A percentile compares a stretch with the other conserved stretches of the same genome.
These are phyloP conservation scores for Paedocypris sp. DNA, from an alignment of 2,113 vertebrate species.

Conservation along the genomic window DNA sequence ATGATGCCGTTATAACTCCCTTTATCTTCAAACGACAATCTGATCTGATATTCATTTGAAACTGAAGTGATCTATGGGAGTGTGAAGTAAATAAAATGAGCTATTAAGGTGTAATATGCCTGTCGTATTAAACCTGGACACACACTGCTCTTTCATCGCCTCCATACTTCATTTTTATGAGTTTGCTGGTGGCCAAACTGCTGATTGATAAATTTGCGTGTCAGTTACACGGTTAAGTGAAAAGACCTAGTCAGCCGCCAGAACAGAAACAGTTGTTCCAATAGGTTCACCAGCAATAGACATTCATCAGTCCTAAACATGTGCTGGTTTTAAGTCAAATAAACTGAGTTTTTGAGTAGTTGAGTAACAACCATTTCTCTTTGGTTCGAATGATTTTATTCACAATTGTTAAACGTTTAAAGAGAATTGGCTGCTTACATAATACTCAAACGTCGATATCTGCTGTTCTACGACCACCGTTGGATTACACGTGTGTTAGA, in stretches of 20 bases:
- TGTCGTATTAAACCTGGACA: slow-evolving; percentile 4
- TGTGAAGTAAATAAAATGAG: slow-evolving; percentile 18
- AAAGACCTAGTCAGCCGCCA: background rate
- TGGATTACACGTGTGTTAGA: background rate
- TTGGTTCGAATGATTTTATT: too few relatives aligned
- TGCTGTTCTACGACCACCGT: background rate
- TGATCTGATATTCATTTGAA: background rate
- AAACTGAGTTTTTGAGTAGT: too few relatives aligned
- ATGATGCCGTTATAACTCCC: too few relatives aligned
- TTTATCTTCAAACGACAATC: too few relatives aligned
- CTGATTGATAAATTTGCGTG: slow-evolving; percentile 18
- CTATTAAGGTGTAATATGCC: background rate
- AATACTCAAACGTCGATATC: background rate
- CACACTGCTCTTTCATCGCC: background rate
- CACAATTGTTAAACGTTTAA: too few relatives aligned
- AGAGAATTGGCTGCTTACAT: too few relatives aligned
- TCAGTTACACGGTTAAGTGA: slow-evolving; percentile 9
- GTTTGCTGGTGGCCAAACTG: slow-evolving; percentile 19
- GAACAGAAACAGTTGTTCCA: slow-evolving; percentile 12
- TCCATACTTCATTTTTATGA: slow-evolving; percentile 27
- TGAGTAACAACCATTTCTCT: too few relatives aligned
- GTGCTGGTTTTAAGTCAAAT: too few relatives aligned
- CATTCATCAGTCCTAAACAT: too few relatives aligned
- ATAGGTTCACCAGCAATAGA: too few relatives aligned
- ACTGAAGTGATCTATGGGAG: background rate